These are phyloP conservation scores for Dioctria linearis DNA, from an alignment of 2,888 invertebrate species.

Conservation along the genomic window DNA sequence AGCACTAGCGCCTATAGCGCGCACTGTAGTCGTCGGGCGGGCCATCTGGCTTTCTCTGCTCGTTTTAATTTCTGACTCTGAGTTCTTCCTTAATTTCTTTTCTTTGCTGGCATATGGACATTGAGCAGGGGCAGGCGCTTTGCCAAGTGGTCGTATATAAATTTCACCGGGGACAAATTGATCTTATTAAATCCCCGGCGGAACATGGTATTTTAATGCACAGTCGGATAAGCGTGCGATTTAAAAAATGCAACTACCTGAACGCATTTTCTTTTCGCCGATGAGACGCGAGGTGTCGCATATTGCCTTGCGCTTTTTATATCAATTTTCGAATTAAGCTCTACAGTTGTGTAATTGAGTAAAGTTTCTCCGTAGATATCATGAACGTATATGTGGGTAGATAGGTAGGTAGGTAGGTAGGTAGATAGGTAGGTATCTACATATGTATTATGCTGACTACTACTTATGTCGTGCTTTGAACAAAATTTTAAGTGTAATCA, in stretches of 20 bases:
- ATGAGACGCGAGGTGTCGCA: neutral
- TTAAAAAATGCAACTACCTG: conserved; percentile 2
- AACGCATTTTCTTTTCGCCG: neutral
- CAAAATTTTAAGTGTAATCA: no score
- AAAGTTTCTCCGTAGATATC: no score
- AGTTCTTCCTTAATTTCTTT: neutral
- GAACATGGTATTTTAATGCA: conserved; percentile 28
- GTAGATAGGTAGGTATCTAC: no score
- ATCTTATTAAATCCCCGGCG: conserved; percentile 49
- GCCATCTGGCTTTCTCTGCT: conserved; percentile 3
- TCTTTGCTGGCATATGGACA: conserved; percentile 8
- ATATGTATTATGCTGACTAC: no score
- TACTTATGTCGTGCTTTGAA: no score
- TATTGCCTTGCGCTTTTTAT: neutral
- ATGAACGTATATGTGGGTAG: no score
- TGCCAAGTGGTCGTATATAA: conserved; percentile 48
- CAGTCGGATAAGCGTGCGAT: conserved; percentile 34
- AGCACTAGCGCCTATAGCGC: neutral
- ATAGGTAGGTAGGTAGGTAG: no score
- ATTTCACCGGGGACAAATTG: conserved; percentile 47
- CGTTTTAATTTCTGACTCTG: conserved; percentile 14
- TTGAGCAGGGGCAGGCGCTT: neutral
- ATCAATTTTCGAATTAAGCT: neutral
- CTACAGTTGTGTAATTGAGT: no score
- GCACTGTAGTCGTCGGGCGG: neutral